Base-by-base conservation (phyloP, 2,888 invertebrate species). In the Monochamus alternatus region DNA sequence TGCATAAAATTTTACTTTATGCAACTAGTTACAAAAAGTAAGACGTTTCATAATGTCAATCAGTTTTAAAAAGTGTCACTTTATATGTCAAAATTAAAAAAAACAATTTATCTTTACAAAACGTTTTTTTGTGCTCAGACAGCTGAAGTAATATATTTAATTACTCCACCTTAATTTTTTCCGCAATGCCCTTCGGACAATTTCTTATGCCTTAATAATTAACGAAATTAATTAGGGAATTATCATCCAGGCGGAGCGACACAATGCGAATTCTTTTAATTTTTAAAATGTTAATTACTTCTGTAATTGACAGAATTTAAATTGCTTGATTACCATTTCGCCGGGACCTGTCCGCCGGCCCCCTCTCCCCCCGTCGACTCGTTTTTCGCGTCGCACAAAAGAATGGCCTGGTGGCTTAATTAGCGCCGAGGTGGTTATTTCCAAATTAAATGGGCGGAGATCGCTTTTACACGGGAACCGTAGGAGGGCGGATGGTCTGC, bases 301-400 rank as follows among this genome's bases (percentile, higher is more conserved):
- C 59, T 43, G 67, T 62, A 75, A 79, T 73, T 65, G 67, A 75
- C 64, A 55, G 77, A 77, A 79, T 77, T 75, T 79, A 79, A 74
- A 79, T 79, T 77, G 66, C 77, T 73, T 67, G 31, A 79, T 79
- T 79, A 79, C 73, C 75, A 58, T 71, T 75, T 72, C 65, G 55
- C 14, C 60, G 31, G 70, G 71, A 67, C 51, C 59, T 66, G 52
- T 73, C 52, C 32, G 30, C 52, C 30, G 5, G 0, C 3, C 55
- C 55, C 55, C n/a, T 4, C 14, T 55, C 55, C 14, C 7, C 52
- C 32, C 9, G 22, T n/a, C 30, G 3, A 52, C 51, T n/a, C 30
- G 9, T 52, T 66, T 51, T 52, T n/a, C 31, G 47, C 47, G 5
- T 60, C n/a, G 12, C 32, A 14, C 30, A n/a, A 51, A 47, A 52